These are phyloP conservation scores for Pocota personata DNA, from an alignment of 2,888 invertebrate genomes.

Conservation along the genomic window DNA sequence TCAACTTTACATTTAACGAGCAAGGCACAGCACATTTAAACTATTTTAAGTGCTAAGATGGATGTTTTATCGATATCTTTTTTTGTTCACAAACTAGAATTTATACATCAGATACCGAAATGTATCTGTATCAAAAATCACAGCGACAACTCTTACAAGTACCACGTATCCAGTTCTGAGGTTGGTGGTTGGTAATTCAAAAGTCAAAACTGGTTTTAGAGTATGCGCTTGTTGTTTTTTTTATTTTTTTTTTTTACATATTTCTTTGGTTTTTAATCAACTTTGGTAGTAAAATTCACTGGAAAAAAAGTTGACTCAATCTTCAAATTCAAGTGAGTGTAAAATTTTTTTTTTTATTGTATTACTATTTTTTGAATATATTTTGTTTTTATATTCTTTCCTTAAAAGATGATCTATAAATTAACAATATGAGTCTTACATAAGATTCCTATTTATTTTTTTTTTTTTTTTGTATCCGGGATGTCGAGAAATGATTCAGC, in stretches of 20 bases:
- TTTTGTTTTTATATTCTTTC: neutral
- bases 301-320: conserved; percentile 22
- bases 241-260: conserved; percentile 10
- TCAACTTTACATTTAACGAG: neutral
- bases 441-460: neutral
- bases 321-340: neutral
- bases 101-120: neutral
- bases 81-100: conserved; percentile 11
- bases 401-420: neutral
- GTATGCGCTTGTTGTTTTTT: conserved; percentile 45
- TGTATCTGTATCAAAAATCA: conserved; percentile 28
- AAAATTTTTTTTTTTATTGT: neutral
- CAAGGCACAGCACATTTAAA: neutral
- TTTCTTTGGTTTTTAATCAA: neutral
- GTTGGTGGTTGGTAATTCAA: conserved; percentile 57
- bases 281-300: conserved; percentile 22
- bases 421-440: conserved; percentile 36
- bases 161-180: conserved; percentile 63
- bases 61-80: neutral
- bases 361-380: neutral
- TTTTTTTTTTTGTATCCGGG: neutral
- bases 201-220: conserved; percentile 63
- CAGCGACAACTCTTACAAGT: conserved; percentile 13
- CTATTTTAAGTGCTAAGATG: neutral
- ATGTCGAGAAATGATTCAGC: conserved; percentile 39